phyloP scores from a whole-genome alignment of 2,113 vertebrate species.

The Mungos mungo region DNA sequence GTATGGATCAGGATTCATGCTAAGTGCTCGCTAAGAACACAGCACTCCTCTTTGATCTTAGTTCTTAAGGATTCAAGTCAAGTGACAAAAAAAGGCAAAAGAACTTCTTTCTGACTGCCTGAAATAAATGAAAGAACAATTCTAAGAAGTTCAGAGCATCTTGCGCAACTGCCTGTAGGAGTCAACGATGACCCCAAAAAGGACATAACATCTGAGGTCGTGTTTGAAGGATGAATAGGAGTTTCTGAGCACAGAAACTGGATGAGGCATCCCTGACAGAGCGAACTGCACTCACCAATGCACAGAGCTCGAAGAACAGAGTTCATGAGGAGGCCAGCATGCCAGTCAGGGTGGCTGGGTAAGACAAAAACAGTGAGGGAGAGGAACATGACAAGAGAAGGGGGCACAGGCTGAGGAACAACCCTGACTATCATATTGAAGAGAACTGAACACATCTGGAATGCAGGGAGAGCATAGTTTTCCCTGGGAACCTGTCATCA shows the following conservation, averaged over 20 bases:
- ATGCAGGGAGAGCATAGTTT: not conserved
- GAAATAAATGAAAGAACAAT: not conserved
- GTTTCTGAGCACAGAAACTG: not conserved
- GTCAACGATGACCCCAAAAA: not conserved
- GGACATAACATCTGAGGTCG: not conserved
- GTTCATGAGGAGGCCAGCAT: too few relatives aligned
- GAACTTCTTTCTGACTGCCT: not conserved
- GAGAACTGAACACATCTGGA: not conserved
- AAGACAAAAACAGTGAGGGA: not conserved
- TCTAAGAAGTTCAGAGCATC: not conserved
- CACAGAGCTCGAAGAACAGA: not conserved
- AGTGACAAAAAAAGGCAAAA: not conserved
- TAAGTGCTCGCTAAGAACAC: not conserved
- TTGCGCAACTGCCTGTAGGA: not conserved
- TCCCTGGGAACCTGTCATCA: not conserved
- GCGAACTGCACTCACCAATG: fast-evolving
- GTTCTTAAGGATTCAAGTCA: not conserved
- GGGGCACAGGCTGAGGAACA: not conserved
- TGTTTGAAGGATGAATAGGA: not conserved
- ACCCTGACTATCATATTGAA: not conserved
- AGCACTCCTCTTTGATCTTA: not conserved
- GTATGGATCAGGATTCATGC: not conserved
- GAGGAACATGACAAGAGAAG: not conserved
- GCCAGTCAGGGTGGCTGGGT: not conserved
- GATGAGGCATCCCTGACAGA: not conserved